Evolutionary conservation across 2,888 invertebrate species (phyloP), one percentile per base, ranked within the genome.

Genomic region (Drosophila tripunctata): DNA sequence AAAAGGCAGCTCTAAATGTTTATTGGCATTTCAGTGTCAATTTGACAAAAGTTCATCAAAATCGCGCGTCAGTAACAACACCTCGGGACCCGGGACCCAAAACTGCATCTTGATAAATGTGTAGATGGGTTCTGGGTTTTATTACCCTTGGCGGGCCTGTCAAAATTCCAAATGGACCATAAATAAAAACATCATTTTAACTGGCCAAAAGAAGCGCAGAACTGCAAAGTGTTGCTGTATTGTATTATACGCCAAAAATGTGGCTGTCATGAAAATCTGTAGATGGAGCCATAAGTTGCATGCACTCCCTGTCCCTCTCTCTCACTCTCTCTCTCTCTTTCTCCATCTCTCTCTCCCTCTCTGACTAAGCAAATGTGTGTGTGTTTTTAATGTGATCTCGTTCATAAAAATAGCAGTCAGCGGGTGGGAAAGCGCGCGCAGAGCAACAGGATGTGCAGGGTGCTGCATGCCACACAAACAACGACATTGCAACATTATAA

Each of bases 111-210:
- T 79, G 77, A 79, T 80, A 71, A 86, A 86, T 78, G 80, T 54
- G 51, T 47, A 70, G 27, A 21, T 38, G 48, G 35, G 67, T 79
- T 84, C n/a, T 15, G 43, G 27, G 27, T 27, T 43, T 43, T 84
- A 85, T 87, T 83, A 78, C 87, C 87, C 82, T 67, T 87, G 73
- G 85, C 82, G 68, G 78, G 77, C 66, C 89, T 89, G 89, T 89
- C 88, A 88, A 88, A 90, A 88, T 83, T 84, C 80, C 88, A 88
- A 90, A 89, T 89, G 88, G 86, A 78, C 88, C 89, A 89, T 90
- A 89, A 89, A 90, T 89, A 89, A 89, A 89, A 90, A 85, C 89
- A 90, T 89, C 82, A 88, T 89, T 88, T 82, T 31, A 62, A 63
- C 52, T 72, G 56, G 61, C 54, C 57, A 62, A 17, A 40, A 71